Evolutionary conservation across 1,140 invertebrate species (phyloP), one percentile per base, ranked within the genome.

Genomic region (Drosophila micromelanica): DNA sequence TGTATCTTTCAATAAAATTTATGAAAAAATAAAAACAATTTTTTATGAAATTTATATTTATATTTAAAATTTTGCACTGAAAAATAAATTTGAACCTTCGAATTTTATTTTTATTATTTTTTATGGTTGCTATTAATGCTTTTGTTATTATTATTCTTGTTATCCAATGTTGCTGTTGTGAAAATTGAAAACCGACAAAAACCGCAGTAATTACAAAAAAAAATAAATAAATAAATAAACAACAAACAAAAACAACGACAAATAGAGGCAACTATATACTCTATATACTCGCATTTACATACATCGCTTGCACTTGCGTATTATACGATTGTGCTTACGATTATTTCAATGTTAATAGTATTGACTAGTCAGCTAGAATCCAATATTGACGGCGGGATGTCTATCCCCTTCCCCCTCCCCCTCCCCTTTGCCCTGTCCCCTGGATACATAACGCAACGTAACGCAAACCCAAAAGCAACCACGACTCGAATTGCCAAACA

Each of bases 291-390:
- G 20, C 38, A 46, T 42, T 55, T 15, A 13, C 15, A 51, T 3
- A 15, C 11, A 13, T 30, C 27, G 6, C 17, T 8, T 45, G 9
- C 30, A 30, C 20, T 8, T 54, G 11, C 15, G 51, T 15, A 6
- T 38, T 61, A 17, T 40, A 15, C 23, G 30, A 30, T 15, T 54
- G 15, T 52, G 23, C 51, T 35, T 61, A 70, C 54, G 35, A 57
- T 46, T 64, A 79, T 87, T 89, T 87, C 82, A 87, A 78, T 87
- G 82, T 76, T 82, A 87, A 79, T 87, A 73, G 46, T 68, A 76
- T 73, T 85, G 82, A 64, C 76, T 40, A 45, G 56, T 82, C 78
- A 87, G 75, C 82, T 76, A 68, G 63, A 80, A 76, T 84, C 51
- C 70, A 71, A 46, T 73, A 55, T 73, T 67, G 27, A 27, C 6